phyloP scores from a whole-genome alignment of 2,113 vertebrate genomes.

The Connochaetes taurinus region DNA sequence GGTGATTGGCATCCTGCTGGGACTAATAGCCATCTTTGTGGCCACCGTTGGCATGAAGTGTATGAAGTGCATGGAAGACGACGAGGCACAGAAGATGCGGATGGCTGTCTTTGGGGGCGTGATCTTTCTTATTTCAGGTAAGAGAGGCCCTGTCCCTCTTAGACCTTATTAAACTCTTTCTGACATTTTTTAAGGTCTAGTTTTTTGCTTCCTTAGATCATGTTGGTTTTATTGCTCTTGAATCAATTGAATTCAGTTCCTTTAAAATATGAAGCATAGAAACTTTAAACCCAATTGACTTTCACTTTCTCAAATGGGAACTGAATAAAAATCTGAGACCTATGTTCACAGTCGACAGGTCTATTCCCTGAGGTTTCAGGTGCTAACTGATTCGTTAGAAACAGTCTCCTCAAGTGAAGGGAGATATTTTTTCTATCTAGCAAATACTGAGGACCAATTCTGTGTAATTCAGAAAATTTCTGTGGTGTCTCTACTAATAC shows the following conservation, averaged over 20 bases:
- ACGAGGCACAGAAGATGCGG: constrained; percentile 81
- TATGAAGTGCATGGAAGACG: constrained; percentile 88
- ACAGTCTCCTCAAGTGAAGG: not conserved
- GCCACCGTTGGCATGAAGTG: constrained; percentile 90
- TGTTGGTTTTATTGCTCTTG: not conserved
- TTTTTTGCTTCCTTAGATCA: not conserved
- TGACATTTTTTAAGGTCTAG: not conserved
- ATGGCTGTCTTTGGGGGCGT: constrained; percentile 85
- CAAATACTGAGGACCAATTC: not conserved
- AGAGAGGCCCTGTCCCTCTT: not conserved
- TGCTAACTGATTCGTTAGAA: not conserved
- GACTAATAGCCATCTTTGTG: constrained; percentile 81
- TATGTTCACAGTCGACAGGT: not conserved
- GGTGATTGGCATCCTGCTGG: constrained; percentile 86
- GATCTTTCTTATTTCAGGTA: constrained; percentile 87
- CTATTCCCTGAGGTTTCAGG: not conserved
- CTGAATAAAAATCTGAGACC: not conserved
- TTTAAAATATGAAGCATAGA: not conserved
- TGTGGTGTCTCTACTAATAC: not conserved
- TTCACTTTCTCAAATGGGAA: not conserved
- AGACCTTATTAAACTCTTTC: not conserved
- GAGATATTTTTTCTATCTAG: not conserved
- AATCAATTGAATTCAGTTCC: not conserved
- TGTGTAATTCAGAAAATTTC: not conserved
- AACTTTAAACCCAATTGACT: not conserved